Percentiles rank a stretch among this genome's conserved stretches.
Evolutionary conservation across 2,888 invertebrate genomes (phyloP).

Genomic region (Epirrhoe tristata): DNA sequence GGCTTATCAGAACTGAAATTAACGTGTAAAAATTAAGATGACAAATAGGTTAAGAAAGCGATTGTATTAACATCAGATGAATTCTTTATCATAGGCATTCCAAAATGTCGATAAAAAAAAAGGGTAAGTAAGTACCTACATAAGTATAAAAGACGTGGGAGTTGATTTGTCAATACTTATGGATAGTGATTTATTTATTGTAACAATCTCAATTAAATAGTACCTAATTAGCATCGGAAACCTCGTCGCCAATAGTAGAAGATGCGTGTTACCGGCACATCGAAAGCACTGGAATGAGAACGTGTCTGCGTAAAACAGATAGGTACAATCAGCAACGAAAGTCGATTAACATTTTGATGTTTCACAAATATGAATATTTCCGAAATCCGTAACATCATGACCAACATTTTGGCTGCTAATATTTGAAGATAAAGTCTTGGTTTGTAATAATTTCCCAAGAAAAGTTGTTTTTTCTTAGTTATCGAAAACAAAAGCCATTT

Average conservation of each 20-base stretch:
- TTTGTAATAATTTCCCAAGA: no score
- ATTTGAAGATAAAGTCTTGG: no score
- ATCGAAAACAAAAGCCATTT: no score
- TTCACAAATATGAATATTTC: no score
- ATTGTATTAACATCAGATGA: background rate
- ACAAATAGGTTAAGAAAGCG: background rate
- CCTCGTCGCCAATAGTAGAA: conserved; percentile 22
- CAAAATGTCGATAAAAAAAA: conserved; percentile 10
- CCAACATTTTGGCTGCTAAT: no score
- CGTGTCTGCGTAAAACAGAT: background rate
- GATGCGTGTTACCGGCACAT: background rate
- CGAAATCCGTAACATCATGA: no score
- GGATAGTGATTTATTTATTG: conserved; percentile 7
- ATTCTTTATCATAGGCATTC: background rate
- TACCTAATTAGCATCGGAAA: background rate
- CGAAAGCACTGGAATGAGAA: background rate
- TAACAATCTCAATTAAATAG: conserved; percentile 11
- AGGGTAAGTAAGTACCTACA: no score
- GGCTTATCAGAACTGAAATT: background rate
- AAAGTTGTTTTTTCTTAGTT: no score
- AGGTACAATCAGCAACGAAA: no score
- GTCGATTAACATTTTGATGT: no score
- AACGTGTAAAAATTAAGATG: background rate
- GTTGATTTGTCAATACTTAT: conserved; percentile 7
- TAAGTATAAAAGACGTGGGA: conserved; percentile 7